Evolutionary conservation across 2,797 vertebrate species (phyloP).

Genomic region (Sebastes matsubarae): DNA sequence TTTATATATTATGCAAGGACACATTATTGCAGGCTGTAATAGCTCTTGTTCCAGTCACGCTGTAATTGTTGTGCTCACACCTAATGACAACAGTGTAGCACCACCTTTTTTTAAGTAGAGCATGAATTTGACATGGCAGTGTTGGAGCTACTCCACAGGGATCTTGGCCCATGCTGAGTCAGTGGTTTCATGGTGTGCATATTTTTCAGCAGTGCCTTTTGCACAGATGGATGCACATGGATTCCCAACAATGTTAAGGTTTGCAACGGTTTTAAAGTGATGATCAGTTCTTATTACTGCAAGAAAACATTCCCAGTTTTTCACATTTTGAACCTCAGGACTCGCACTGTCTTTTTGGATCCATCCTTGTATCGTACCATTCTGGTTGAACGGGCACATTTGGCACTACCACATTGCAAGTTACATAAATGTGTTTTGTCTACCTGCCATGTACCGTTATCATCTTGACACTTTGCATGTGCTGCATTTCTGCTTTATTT

Average conservation of each 20-base stretch:
- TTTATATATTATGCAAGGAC: slow-evolving; percentile 7
- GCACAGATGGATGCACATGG: neutral
- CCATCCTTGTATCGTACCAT: neutral
- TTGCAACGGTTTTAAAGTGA: neutral
- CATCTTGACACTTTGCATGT: slow-evolving; percentile 12
- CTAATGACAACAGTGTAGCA: neutral
- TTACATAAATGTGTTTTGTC: neutral
- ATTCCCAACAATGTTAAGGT: neutral
- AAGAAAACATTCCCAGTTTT: neutral
- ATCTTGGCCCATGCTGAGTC: slow-evolving; percentile 18
- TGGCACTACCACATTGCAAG: neutral
- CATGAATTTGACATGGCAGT: slow-evolving; percentile 16
- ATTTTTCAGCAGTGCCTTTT: neutral
- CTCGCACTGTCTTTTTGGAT: neutral
- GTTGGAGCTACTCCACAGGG: neutral
- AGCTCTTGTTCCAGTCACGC: neutral
- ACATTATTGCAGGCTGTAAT: slow-evolving; percentile 2
- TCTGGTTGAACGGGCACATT: neutral
- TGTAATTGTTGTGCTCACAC: neutral
- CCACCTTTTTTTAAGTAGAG: neutral
- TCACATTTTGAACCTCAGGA: neutral
- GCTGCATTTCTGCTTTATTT: slow-evolving; percentile 5
- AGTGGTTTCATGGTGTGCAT: neutral
- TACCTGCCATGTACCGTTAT: neutral
- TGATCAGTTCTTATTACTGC: neutral